Base-by-base conservation (phyloP, 2,888 invertebrate genomes). In the Chymomyza caudatula region DNA sequence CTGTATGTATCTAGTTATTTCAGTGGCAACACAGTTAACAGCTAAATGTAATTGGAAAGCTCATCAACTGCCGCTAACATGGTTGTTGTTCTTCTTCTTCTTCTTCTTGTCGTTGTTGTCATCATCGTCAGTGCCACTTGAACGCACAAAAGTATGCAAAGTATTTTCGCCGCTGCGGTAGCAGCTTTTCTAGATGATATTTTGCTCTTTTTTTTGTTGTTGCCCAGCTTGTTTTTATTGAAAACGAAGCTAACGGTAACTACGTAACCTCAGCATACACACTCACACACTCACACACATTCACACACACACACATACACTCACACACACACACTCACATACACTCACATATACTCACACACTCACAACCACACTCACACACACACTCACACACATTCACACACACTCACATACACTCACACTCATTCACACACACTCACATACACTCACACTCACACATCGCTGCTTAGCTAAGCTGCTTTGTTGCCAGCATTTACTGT, bases 11-110 rank as follows among this genome's bases (percentile, higher is more conserved):
- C 13, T 47, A 47, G 19, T 17, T 11, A 47, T 47, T 15, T 37
- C 29, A 43, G 8, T 37, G 20, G 2, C 1, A 47, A 19, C 19
- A 20, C 73, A 69, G 77, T 73, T 73, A 76, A 73, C 71, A 64
- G 78, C 73, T 78, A 77, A 79, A 79, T 78, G 78, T 78, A 78
- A 78, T 78, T 78, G 78, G 77, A 71, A 78, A 78, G 76, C 77
- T 77, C 79, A 78, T 78, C 74, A 74, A 77, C 74, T 75, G 67
- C 13, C 57, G 52, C 19, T 44, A 60, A 47, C 63, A 42, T 65
- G 63, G 69, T 57, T 67, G 65, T 43, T 63, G 58, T 44, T n/a
- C n/a, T n/a, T n/a, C n/a, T n/a, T n/a, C n/a, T n/a, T n/a, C n/a
- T n/a, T n/a, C n/a, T n/a, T n/a, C n/a, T n/a, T 52, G 22, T 59